These are phyloP conservation scores for Ctenochaetus hawaiiensis DNA, from an alignment of 2,797 vertebrate genomes.

Conservation along the genomic window DNA sequence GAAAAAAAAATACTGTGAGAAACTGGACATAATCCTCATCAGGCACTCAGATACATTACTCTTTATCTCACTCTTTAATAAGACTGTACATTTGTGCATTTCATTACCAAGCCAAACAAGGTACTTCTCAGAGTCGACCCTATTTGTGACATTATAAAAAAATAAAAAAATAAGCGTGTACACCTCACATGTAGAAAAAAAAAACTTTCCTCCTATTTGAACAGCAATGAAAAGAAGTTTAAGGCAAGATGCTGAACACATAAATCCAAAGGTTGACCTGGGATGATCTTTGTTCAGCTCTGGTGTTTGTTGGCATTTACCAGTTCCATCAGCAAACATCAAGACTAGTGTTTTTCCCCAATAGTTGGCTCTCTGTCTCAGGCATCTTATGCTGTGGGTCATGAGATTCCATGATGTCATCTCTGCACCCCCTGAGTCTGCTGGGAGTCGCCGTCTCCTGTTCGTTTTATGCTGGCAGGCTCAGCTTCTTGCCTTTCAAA, in stretches of 20 bases:
- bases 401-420: conserved; percentile 85
- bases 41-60: conserved; percentile 74
- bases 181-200: conserved; percentile 91
- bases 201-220: conserved; percentile 85
- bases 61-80: conserved; percentile 68
- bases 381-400: conserved; percentile 88
- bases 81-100: conserved; percentile 83
- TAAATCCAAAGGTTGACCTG: conserved; percentile 87
- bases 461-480: conserved; percentile 95
- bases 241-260: conserved; percentile 97
- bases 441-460: conserved; percentile 86
- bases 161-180: conserved; percentile 62
- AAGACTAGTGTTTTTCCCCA: conserved; percentile 80
- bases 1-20: conserved; percentile 62
- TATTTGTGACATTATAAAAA: conserved; percentile 69
- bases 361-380: conserved; percentile 85
- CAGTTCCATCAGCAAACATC: conserved; percentile 84
- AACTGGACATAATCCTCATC: conserved; percentile 65
- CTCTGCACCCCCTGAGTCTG: conserved; percentile 88
- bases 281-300: conserved; percentile 86
- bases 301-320: conserved; percentile 87
- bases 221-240: conserved; percentile 95
- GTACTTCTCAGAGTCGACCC: conserved; percentile 61
- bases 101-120: conserved; percentile 73
- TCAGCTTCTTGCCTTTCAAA: conserved; percentile 99